These are phyloP conservation scores for Galleria mellonella DNA, from an alignment of 1,140 invertebrate species.

Conservation along the genomic window DNA sequence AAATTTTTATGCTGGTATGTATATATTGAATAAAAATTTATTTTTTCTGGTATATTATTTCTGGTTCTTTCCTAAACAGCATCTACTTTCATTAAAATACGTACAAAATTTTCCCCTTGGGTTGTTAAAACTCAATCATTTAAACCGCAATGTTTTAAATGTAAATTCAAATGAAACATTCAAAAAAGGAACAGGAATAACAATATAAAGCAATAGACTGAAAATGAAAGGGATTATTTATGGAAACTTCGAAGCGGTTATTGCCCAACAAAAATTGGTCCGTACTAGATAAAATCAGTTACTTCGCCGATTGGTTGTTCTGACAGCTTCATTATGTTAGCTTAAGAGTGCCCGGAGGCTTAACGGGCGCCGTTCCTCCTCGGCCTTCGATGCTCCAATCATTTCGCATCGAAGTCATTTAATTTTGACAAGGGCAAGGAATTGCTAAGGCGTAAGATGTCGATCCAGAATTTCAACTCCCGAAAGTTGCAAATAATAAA, in stretches of 20 bases:
- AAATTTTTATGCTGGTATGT: no score
- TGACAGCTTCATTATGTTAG: constrained; percentile 42
- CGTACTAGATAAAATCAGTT: constrained; percentile 21
- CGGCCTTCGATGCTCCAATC: constrained; percentile 16
- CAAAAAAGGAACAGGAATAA: not conserved
- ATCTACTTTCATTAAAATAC: no score
- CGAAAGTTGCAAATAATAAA: no score
- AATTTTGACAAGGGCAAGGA: not conserved
- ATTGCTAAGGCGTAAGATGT: not conserved
- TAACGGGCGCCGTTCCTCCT: constrained; percentile 38
- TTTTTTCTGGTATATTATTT: no score
- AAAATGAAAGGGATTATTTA: constrained; percentile 3
- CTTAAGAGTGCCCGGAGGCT: constrained; percentile 21
- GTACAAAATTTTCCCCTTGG: no score
- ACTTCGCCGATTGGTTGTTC: constrained; percentile 28
- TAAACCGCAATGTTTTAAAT: no score
- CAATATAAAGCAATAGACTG: constrained; percentile 2
- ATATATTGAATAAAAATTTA: no score
- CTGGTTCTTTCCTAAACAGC: no score
- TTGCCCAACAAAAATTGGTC: constrained; percentile 16
- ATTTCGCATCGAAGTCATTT: constrained; percentile 7
- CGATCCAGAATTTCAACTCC: no score
- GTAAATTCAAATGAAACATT: no score
- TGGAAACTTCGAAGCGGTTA: not conserved
- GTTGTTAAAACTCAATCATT: no score